Conservation (phyloP, 2,888 invertebrate species). For the Teleiodes luculella region DNA sequence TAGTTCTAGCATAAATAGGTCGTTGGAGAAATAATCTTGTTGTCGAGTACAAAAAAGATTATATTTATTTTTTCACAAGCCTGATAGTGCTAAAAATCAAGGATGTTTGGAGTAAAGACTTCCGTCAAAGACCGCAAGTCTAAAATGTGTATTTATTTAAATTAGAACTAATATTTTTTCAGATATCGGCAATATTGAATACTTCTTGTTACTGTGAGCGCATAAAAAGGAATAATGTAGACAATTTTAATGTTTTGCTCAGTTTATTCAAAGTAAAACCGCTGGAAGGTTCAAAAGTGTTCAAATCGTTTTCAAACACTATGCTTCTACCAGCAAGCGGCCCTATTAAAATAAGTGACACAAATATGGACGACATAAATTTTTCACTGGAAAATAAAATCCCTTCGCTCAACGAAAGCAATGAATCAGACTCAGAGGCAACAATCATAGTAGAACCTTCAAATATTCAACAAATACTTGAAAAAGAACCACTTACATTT, state of each 20-base stretch:
- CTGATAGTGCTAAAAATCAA: no score
- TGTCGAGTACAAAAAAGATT: no score
- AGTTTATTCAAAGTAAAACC: constrained; percentile 3
- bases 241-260: background rate
- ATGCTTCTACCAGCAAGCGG: background rate
- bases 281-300: background rate
- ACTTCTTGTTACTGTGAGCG: background rate
- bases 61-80: no score
- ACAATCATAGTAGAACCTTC: background rate
- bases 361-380: background rate
- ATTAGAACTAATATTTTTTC: no score
- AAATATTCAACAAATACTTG: background rate
- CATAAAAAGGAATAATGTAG: background rate
- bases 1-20: no score
- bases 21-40: no score
- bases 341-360: background rate
- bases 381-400: background rate
- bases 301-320: background rate
- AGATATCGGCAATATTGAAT: background rate
- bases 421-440: background rate
- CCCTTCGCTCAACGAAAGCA: background rate
- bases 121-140: no score
- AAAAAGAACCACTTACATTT: background rate
- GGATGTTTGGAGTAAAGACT: no score
- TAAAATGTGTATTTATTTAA: no score